Base-by-base conservation (phyloP, 2,797 vertebrate genomes). In the Toxotes lorentzi region DNA sequence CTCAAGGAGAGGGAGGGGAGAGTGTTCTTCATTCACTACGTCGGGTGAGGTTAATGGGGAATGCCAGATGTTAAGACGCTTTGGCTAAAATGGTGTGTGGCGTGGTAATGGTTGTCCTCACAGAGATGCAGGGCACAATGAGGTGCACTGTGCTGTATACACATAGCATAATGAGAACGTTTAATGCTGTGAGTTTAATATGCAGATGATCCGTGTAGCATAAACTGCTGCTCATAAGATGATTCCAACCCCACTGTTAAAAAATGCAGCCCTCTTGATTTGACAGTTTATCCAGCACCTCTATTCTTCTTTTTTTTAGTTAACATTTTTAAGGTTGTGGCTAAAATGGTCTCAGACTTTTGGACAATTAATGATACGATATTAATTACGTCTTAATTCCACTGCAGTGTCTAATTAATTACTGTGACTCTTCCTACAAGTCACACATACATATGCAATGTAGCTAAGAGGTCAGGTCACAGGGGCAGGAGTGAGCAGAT, bases 61-160 rank as follows among this genome's bases (percentile, higher is more conserved):
- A 80, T 66, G 73, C 62, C 86, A 87, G 77, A 86, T 89, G 88
- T 84, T 88, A 56, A 76, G 73, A 85, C 82, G 70, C 75, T 81
- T 73, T n/a, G 50, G 62, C 45, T 64, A 56, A 86, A 86, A 81
- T 75, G 63, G 73, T 82, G 78, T 77, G 74, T 61, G 59, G 32
- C 54, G 70, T 48, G 32, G 53, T 9, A 17, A 68, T 59, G 2
- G 56, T 24, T 30, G 34, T 79, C 72, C 70, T 78, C 48, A 57
- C 50, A 43, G 72, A 75, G 66, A 61, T 51, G 43, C 76, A 7
- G 43, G 12, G 50, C 34, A 47, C 62, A 62, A 41, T 4, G 45
- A 77, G 60, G 58, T 69, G 61, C 34, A 41, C 41, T 51, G 43
- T 23, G 59, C 57, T 59, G 57, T 74, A 64, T 67, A 74, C 60